phyloP scores from a whole-genome alignment of 2,113 vertebrate genomes.

The Eidolon helvum region DNA sequence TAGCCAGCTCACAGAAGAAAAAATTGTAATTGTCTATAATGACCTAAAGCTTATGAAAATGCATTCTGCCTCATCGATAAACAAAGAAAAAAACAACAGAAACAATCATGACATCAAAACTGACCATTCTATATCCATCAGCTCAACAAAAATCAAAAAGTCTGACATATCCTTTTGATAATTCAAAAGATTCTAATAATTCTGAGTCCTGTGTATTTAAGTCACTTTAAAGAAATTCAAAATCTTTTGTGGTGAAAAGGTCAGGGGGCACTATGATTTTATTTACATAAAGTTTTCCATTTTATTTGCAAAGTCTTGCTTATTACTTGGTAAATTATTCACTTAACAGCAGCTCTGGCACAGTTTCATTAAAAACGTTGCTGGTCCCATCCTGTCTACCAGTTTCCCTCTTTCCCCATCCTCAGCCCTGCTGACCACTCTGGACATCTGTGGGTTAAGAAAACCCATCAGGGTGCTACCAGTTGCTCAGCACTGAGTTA shows the following conservation, averaged over 20 bases:
- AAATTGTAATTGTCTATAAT: neutral
- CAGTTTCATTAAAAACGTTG: constrained; percentile 12
- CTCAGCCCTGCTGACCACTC: neutral
- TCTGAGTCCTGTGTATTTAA: neutral
- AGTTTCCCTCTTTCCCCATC: neutral
- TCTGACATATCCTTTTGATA: neutral
- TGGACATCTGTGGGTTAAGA: neutral
- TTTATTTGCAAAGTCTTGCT: constrained; percentile 36
- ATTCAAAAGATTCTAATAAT: neutral
- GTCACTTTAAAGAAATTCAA: neutral
- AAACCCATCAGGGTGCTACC: neutral
- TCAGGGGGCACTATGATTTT: neutral
- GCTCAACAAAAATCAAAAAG: neutral
- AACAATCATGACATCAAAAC: neutral
- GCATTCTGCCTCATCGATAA: neutral
- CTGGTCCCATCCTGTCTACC: neutral
- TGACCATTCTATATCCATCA: neutral
- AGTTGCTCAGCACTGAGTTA: neutral
- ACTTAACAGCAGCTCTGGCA: neutral
- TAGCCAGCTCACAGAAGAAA: too few relatives aligned
- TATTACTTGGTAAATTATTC: constrained; percentile 58
- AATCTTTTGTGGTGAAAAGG: neutral
- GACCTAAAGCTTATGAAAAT: neutral
- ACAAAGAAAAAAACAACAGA: neutral
- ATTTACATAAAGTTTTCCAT: constrained; percentile 28